Base-by-base conservation (phyloP, 1,140 invertebrate genomes). In the Microplitis mediator region DNA sequence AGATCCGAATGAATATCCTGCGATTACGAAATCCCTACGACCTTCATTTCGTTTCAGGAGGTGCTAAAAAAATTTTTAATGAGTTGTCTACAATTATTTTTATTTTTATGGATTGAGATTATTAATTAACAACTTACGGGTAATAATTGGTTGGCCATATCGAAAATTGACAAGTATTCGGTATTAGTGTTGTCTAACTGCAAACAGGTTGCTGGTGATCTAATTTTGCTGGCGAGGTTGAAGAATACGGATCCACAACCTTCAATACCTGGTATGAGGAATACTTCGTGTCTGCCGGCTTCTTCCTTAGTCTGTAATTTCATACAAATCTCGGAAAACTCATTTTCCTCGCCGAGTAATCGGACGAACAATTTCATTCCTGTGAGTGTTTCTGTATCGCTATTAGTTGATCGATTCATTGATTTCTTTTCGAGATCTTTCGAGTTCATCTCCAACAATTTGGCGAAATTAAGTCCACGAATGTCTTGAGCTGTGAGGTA, bases 211-310 rank as follows among this genome's bases (percentile, higher is more conserved):
- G 89, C 89, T 64, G 90, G 89, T 14, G 84, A 82, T 45, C 87
- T 85, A 35, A 93, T 77, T 73, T 89, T 84, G 2, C 80, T 74
- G 0, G 87, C 86, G 8, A 92, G 73, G 14, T 81, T 64, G 62
- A 84, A 76, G 67, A 93, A 85, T n/a, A 91, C 80, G 0, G 80
- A 76, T 0, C 88, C 85, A 69, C 86, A 83, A 54, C 88, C 88
- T 86, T 94, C 93, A 66, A 94, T 89, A 32, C 93, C 91, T 76
- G 93, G 91, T 35, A 94, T 80, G 9, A 93, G 82, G 76, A 93
- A 93, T 4, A 92, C 77, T 66, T 83, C 79, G 4, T 76, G 66
- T 58, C 74, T 76, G 3, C 81, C 83, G 9, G 75, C 62, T 14
- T 82, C 77, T 4, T 75, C 69, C 54, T 78, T 81, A 0, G 81